phyloP scores from a whole-genome alignment of 2,113 vertebrate genomes.

The Prochilodus magdalenae region DNA sequence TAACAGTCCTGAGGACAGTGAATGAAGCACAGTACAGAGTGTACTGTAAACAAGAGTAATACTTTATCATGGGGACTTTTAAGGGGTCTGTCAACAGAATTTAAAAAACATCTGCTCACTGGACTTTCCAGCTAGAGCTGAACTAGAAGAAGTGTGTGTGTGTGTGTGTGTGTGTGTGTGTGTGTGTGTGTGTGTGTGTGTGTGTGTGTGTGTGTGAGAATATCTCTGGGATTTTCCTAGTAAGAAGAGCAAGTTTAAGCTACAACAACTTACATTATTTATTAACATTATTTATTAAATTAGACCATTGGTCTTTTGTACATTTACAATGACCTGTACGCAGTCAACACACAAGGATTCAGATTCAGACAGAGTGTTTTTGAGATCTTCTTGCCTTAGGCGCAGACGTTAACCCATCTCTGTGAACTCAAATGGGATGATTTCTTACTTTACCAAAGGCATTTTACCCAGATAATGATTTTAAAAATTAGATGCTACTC shows the following conservation, averaged over 20 bases:
- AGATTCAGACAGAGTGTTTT: background rate
- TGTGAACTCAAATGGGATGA: background rate
- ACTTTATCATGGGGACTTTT: conserved; percentile 21
- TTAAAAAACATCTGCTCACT: conserved; percentile 26
- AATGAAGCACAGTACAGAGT: background rate
- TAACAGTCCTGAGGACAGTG: background rate
- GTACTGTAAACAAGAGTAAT: conserved; percentile 32
- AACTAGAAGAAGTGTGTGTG: conserved; percentile 6
- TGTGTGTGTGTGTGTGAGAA: too few relatives aligned
- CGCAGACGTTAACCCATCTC: background rate
- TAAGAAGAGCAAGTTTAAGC: background rate
- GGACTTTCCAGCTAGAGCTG: conserved; percentile 51
- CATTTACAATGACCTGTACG: too few relatives aligned
- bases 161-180: conserved; percentile 29
- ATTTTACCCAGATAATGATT: background rate
- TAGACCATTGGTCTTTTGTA: too few relatives aligned
- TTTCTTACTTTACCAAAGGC: background rate
- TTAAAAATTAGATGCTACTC: background rate
- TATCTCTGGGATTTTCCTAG: conserved; percentile 45
- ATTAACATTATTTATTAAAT: too few relatives aligned
- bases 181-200: too few relatives aligned
- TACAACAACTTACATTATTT: background rate
- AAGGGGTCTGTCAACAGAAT: conserved; percentile 7
- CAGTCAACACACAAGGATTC: background rate
- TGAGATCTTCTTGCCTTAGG: background rate